Base-by-base conservation (phyloP, 1,140 invertebrate genomes). In the Cherax quadricarinatus region DNA sequence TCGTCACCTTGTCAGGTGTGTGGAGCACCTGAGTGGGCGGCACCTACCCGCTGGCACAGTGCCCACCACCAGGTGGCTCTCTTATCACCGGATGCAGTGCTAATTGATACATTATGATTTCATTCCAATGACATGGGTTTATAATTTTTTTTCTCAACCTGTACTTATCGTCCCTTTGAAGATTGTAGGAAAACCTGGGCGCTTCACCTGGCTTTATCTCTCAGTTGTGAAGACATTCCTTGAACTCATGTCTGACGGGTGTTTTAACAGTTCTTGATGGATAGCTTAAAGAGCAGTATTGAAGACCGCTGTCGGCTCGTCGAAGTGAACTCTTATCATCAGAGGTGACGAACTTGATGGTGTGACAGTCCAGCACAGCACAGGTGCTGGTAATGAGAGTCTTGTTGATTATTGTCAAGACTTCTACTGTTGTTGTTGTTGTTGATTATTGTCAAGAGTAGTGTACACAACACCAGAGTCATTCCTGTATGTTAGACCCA, bases 91-190 rank as follows among this genome's bases (percentile, higher is more conserved):
- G 70, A 75, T 75, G 70, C 7, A 75, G 12, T n/a, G 21, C n/a
- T 75, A 75, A 75, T 75, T 75, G 70, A 24, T 75, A 30, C 70
- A 75, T 75, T 75, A 75, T 75, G n/a, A 75, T 75, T 70, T 5
- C 18, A 16, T 70, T 18, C 14, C 14, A 70, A 1, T 75, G 12
- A 24, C 6, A 21, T 75, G 0, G n/a, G n/a, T 4, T 21, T 12
- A 6, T 14, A 4, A 57, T 14, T 57, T 57, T 57, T 75, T 75
- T 75, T 0, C n/a, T n/a, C 21, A n/a, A 9, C 21, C 16, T n/a
- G 70, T 41, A 0, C 30, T 75, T 75, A 75, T 75, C 70, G 62
- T 66, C 5, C 14, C 62, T 66, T 66, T 66, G 18, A 66, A 66
- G 62, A 66, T 66, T 14, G 18, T 18, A 18, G 62, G 5, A 66